A percentile compares a stretch with the other conserved stretches of the same genome.
Evolutionary conservation across 1,140 invertebrate species (phyloP).

Genomic region (Notospermus geniculatus): DNA sequence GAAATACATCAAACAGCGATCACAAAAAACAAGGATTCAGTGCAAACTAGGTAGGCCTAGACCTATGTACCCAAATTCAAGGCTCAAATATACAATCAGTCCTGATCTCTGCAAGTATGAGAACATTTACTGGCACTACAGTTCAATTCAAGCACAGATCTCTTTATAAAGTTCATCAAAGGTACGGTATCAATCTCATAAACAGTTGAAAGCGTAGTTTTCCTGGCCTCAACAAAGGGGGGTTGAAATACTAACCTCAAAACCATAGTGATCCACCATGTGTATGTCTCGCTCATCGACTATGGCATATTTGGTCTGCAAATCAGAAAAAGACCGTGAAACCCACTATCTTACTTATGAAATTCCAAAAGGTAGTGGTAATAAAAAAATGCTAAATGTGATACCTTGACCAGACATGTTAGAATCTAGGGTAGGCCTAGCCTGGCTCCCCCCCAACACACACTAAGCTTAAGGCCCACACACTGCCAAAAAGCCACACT

Average conservation of each 20-base stretch:
- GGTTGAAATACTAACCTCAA: slow-evolving; percentile 53
- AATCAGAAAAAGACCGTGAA: no score
- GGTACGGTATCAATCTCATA: neutral
- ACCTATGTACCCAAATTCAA: neutral
- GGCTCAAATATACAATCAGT: no score
- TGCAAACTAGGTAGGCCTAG: neutral
- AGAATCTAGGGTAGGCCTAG: neutral
- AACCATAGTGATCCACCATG: slow-evolving; percentile 57
- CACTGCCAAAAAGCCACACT: no score
- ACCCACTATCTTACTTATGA: no score
- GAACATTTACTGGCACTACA: neutral
- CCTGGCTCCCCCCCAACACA: no score
- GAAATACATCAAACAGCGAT: neutral
- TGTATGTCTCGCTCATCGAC: slow-evolving; percentile 60
- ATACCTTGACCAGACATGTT: neutral
- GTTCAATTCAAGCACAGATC: neutral
- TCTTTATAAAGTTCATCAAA: neutral
- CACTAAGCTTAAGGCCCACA: no score
- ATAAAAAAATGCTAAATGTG: slow-evolving; percentile 14
- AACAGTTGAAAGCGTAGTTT: neutral
- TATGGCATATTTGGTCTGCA: slow-evolving; percentile 60
- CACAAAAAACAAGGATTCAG: neutral
- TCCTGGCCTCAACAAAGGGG: no score
- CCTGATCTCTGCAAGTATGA: neutral
- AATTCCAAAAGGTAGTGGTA: no score